phyloP scores from a whole-genome alignment of 2,113 vertebrate species.

The Dasyprocta punctata region DNA sequence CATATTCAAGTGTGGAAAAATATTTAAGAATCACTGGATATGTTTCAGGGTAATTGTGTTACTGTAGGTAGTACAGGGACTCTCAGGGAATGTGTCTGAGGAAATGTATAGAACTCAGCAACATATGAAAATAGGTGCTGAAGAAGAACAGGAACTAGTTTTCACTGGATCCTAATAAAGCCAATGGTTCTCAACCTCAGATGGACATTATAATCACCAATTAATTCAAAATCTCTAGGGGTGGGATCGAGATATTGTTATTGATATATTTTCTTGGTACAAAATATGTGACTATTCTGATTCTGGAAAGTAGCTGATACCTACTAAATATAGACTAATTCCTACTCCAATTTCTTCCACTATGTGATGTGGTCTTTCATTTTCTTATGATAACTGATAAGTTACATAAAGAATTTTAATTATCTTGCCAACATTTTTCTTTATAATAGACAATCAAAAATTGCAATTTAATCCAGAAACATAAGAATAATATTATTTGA shows the following conservation, averaged over 20 bases:
- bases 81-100: not conserved
- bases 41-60: not conserved
- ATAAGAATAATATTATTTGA: not conserved
- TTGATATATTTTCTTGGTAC: not conserved
- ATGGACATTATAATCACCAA: not conserved
- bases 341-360: not conserved
- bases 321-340: not conserved
- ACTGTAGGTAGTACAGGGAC: not conserved
- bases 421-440: not conserved
- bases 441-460: not conserved
- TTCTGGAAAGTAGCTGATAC: not conserved
- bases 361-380: not conserved
- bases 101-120: not conserved
- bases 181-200: not conserved
- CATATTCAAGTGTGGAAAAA: conserved; percentile 2
- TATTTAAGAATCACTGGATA: not conserved
- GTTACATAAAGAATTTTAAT: conserved; percentile 5
- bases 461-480: not conserved
- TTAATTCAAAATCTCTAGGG: not conserved
- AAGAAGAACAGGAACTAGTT: not conserved
- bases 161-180: not conserved
- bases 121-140: not conserved
- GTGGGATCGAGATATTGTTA: not conserved
- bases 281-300: not conserved
- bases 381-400: not conserved